phyloP scores from a whole-genome alignment of 2,113 vertebrate genomes.

The Mesitornis unicolor region DNA sequence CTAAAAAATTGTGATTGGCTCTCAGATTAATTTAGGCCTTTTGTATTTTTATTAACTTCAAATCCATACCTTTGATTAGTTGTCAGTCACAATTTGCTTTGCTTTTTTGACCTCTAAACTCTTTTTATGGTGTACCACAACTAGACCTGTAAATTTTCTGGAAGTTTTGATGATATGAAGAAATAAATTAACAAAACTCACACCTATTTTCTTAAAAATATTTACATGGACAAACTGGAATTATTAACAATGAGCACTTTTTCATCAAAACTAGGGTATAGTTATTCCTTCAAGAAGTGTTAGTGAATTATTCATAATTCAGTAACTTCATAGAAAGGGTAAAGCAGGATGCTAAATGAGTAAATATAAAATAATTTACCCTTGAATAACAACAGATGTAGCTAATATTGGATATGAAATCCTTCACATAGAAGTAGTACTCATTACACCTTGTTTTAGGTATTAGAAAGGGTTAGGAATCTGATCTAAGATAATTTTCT shows the following conservation, averaged over 20 bases:
- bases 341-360: not conserved
- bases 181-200: not conserved
- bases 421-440: not conserved
- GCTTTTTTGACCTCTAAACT: not conserved
- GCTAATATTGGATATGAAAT: not conserved
- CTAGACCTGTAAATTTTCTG: not conserved
- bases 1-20: not conserved
- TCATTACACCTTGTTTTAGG: not conserved
- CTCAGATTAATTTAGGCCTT: not conserved
- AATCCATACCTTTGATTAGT: slow-evolving; percentile 20
- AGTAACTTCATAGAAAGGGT: not conserved
- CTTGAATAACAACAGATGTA: not conserved
- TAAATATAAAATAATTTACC: not conserved
- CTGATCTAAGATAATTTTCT: not conserved
- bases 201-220: not conserved
- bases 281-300: not conserved
- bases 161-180: not conserved
- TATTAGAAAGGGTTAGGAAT: not conserved
- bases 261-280: accelerated
- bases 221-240: not conserved
- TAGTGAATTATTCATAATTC: not conserved
- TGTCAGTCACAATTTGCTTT: not conserved
- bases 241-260: not conserved
- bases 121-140: not conserved
- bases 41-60: not conserved